Evolutionary conservation across 2,888 invertebrate genomes (phyloP).

Genomic region (Agrilus mali): DNA sequence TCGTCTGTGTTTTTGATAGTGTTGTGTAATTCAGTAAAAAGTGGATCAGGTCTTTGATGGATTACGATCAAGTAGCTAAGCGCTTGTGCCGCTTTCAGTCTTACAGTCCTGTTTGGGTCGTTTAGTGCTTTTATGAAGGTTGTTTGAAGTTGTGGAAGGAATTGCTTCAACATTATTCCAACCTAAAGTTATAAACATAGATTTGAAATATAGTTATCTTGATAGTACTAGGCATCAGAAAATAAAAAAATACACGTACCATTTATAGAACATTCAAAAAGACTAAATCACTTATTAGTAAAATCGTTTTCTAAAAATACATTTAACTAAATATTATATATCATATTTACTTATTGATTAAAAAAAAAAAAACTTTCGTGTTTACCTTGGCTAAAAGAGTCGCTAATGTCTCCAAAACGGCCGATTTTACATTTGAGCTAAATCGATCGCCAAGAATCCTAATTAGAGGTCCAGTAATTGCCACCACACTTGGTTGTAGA

Average conservation of each 20-base stretch:
- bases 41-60: conserved; percentile 85
- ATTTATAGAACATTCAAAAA: too few relatives aligned
- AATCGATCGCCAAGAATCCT: conserved; percentile 94
- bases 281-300: too few relatives aligned
- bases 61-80: conserved; percentile 80
- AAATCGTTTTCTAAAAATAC: too few relatives aligned
- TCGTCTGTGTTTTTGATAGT: conserved; percentile 78
- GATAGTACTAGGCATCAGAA: background rate
- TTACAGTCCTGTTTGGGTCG: conserved; percentile 76
- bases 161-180: conserved; percentile 90
- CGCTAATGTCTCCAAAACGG: conserved; percentile 88
- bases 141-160: conserved; percentile 95
- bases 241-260: too few relatives aligned
- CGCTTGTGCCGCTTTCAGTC: conserved; percentile 81
- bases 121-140: conserved; percentile 92
- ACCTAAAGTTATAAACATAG: conserved; percentile 44
- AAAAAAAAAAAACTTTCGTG: background rate
- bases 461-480: conserved; percentile 95
- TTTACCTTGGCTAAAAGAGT: conserved; percentile 77
- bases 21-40: conserved; percentile 87
- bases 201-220: background rate
- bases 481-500: conserved; percentile 89
- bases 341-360: too few relatives aligned
- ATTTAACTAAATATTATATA: too few relatives aligned
- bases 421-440: conserved; percentile 87